A percentile compares a stretch with the other conserved stretches of the same genome.
Conservation (phyloP, 2,888 invertebrate species). For the Aricia artaxerxes region DNA sequence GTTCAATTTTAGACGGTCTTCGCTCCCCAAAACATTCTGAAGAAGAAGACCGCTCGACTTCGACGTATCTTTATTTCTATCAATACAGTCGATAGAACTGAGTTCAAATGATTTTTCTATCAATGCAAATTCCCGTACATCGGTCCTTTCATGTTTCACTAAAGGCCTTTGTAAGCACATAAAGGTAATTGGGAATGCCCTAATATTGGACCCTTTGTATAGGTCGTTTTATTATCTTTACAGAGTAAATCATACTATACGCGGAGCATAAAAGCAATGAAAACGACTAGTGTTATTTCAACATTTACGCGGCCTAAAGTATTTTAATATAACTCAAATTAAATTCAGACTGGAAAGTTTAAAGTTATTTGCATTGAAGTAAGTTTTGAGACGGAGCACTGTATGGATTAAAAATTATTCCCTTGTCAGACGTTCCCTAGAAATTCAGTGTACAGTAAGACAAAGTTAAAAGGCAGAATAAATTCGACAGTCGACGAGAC, state of each 20-base stretch:
- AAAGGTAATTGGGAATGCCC: not conserved
- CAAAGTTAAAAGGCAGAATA: constrained; percentile 50
- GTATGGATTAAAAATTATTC: constrained; percentile 34
- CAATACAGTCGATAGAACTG: not conserved
- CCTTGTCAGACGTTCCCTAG: constrained; percentile 35
- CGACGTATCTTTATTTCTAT: not conserved
- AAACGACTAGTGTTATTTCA: not conserved
- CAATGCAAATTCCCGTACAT: not conserved
- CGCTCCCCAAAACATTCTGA: not conserved
- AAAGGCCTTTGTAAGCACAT: not conserved
- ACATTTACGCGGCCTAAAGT: not conserved
- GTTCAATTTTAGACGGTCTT: constrained; percentile 48
- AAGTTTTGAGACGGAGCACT: constrained; percentile 24
- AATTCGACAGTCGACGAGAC: constrained; percentile 60
- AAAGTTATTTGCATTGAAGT: constrained; percentile 27
- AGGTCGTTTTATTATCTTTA: not conserved
- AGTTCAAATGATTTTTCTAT: not conserved
- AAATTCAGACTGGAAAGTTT: constrained; percentile 36
- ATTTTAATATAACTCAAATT: constrained; percentile 8
- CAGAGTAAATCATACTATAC: not conserved
- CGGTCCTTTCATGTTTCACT: not conserved
- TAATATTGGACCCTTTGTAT: not conserved
- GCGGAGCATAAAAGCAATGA: not conserved
- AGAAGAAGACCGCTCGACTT: not conserved
- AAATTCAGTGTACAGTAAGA: constrained; percentile 40